Evolutionary conservation across 2,888 invertebrate genomes (phyloP), one percentile per base, ranked within the genome.

Genomic region (Diabrotica balteata): DNA sequence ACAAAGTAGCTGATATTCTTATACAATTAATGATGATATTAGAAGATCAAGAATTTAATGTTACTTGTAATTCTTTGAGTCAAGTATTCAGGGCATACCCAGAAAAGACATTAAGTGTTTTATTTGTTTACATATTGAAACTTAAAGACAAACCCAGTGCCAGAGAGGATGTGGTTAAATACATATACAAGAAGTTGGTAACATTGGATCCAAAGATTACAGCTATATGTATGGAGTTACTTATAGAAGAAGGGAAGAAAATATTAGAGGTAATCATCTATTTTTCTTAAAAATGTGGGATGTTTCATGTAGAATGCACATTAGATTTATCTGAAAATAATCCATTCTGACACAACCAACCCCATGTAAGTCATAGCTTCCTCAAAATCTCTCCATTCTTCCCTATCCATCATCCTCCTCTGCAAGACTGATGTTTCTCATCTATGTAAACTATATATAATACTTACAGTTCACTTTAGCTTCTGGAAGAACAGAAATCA

Each of bases 1-100:
- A 91, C 47, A 92, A 93, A 83, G 93, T 98, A 77, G 93, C 96
- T 9, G 96, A 97, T 82, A 95, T 97, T 71, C 86, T 98, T 68
- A 93, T 95, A 7, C 98, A 98, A 81, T 86, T 98, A 53, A 85
- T 98, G 67, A 94, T 95, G 81, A 90, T 95, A 32, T 57, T 68
- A 46, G 94, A 95, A 73, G 96, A 97, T 84, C 88, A 90, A 42
- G 98, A 98, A 85, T 87, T 95, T 72, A 91, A 90, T 81, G 89
- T 94, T 72, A 94, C 97, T 45, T 92, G 93, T 70, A 92, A 91
- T 78, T 93, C 96, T 0, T 86, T 98, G 62, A 86, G 93, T 75
- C 89, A 93, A 45, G 88, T 96, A 46, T 87, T 95, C 75, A 92
- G 91, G 80, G 88, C 88, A 78, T 91, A 93, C 80, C 89, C 92